A percentile compares a stretch with the other conserved stretches of the same genome.
These are phyloP conservation scores for Zaprionus obscuricornis DNA, from an alignment of 2,888 invertebrate genomes.

Conservation along the genomic window DNA sequence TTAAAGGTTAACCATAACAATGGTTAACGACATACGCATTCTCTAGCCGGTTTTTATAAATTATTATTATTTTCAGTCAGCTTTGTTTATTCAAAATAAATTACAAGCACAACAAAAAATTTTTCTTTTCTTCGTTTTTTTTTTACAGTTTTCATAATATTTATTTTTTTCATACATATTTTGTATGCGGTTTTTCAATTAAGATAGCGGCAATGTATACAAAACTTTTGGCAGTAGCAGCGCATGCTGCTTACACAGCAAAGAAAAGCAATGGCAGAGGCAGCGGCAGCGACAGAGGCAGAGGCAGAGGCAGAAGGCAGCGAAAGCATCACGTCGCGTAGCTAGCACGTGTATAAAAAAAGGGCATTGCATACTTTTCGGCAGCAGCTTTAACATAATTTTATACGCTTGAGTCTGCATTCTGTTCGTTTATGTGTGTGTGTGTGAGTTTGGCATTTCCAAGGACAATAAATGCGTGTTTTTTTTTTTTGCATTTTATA, in stretches of 20 bases:
- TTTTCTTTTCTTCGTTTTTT: neutral
- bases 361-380: conserved; percentile 49
- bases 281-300: neutral
- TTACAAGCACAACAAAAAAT: conserved; percentile 12
- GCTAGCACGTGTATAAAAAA: conserved; percentile 39
- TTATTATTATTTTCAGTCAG: too few relatives aligned
- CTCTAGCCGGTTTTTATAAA: conserved; percentile 46
- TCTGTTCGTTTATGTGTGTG: neutral
- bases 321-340: too few relatives aligned
- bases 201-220: neutral
- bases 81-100: conserved; percentile 51
- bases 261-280: neutral
- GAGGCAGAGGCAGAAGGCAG: neutral
- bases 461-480: conserved; percentile 61
- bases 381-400: conserved; percentile 63
- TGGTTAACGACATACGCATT: conserved; percentile 25
- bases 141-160: conserved; percentile 5
- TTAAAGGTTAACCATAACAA: conserved; percentile 45
- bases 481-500: conserved; percentile 12
- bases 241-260: too few relatives aligned
- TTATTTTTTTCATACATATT: conserved; percentile 44
- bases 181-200: conserved; percentile 40
- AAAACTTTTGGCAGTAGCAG: too few relatives aligned
- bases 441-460: conserved; percentile 22
- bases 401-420: conserved; percentile 7